Conservation (phyloP, 92 coral and sea anemone genomes). For the Virgularia gustaviana region DNA sequence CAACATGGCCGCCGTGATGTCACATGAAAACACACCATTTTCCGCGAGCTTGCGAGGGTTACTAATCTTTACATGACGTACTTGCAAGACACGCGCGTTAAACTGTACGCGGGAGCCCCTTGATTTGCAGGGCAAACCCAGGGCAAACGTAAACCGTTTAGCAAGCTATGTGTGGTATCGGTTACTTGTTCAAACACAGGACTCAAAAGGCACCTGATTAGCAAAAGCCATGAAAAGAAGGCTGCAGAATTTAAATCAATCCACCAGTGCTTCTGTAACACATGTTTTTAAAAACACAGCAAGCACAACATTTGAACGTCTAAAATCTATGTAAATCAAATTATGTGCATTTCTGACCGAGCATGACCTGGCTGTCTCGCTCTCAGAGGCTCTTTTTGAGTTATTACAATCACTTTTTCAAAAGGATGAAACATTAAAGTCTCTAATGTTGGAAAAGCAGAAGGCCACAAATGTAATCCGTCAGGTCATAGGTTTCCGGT, state of each 20-base stretch:
- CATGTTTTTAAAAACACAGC: constrained; percentile 1
- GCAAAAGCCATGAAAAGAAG: constrained; percentile 19
- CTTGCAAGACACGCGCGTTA: no score
- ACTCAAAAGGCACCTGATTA: constrained; percentile 20
- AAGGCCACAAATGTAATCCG: background rate
- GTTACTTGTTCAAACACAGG: constrained; percentile 19
- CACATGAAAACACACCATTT: no score
- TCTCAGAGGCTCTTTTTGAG: background rate
- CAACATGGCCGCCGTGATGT: no score
- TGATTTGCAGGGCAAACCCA: no score
- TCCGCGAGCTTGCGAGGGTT: no score
- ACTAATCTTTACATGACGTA: no score
- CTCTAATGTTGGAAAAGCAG: background rate
- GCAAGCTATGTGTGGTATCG: constrained; percentile 7
- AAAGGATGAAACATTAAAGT: background rate
- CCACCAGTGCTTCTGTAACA: background rate
- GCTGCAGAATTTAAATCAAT: constrained; percentile 8
- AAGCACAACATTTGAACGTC: constrained; percentile 7
- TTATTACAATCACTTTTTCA: background rate
- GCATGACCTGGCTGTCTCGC: background rate
- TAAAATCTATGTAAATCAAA: background rate
- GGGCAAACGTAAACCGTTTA: constrained; percentile 14
- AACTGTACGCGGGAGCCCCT: no score
- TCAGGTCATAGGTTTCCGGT: background rate
- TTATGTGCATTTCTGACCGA: background rate